phyloP scores from a whole-genome alignment of 1,140 invertebrate genomes.

The Steinernema feltiae region DNA sequence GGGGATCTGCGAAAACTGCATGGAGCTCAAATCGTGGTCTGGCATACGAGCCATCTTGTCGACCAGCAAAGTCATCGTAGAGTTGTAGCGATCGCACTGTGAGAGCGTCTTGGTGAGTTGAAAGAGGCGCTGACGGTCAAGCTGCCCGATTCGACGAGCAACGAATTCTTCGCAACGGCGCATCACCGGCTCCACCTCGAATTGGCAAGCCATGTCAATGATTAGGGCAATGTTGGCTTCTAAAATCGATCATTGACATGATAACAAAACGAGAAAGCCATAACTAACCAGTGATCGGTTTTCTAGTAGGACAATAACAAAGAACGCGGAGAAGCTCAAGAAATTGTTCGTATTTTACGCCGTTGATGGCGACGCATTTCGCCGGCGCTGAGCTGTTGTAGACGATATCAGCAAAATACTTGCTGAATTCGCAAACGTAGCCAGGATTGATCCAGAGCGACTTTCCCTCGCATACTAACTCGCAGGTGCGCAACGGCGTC shows the following conservation, averaged over 20 bases:
- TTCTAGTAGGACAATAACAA: neutral
- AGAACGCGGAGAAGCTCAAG: neutral
- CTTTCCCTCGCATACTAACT: neutral
- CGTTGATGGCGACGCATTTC: neutral
- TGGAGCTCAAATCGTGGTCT: neutral
- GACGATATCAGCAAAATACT: neutral
- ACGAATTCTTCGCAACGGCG: constrained; percentile 7
- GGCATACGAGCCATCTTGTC: constrained; percentile 3
- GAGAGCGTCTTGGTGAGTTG: neutral
- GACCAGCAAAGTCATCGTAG: neutral
- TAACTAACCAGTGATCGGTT: neutral
- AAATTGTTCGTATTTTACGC: neutral
- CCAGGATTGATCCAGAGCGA: neutral
- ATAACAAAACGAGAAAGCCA: neutral
- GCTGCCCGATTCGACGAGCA: neutral
- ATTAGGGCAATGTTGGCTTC: neutral
- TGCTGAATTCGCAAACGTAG: constrained; percentile 4
- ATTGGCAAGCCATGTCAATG: neutral
- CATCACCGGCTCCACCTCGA: neutral
- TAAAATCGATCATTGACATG: neutral
- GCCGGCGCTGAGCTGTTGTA: neutral
- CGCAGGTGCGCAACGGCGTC: neutral
- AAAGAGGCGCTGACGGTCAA: neutral
- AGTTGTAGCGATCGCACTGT: neutral
- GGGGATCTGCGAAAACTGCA: constrained; percentile 8